A percentile compares a stretch with the other conserved stretches of the same genome.
These are phyloP conservation scores for Elgaria multicarinata DNA, from an alignment of 2,113 vertebrate species.

Conservation along the genomic window DNA sequence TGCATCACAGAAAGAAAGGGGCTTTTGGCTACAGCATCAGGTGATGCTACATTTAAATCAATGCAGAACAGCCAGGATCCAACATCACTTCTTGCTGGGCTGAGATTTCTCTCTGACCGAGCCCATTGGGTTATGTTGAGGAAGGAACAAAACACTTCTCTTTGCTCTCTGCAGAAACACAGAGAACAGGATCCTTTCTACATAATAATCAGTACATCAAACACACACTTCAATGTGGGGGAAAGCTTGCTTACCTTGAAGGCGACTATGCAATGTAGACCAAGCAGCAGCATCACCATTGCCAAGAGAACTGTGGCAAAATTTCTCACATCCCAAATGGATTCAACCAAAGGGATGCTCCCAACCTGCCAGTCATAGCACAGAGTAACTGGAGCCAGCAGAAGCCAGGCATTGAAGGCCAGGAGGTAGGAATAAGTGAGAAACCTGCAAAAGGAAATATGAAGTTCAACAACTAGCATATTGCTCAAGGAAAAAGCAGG, in stretches of 20 bases:
- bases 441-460: conserved; percentile 79
- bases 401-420: conserved; percentile 92
- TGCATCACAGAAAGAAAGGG: not conserved
- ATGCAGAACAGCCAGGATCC: not conserved
- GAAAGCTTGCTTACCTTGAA: conserved; percentile 82
- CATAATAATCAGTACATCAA: not conserved
- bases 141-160: not conserved
- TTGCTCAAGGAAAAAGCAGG: not conserved
- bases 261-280: conserved; percentile 82
- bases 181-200: not conserved
- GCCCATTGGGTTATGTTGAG: not conserved
- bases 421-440: conserved; percentile 95
- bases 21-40: not conserved
- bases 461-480: not conserved
- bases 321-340: conserved; percentile 86
- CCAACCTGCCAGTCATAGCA: conserved; percentile 99
- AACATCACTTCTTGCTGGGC: not conserved
- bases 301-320: conserved; percentile 83
- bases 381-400: conserved; percentile 89
- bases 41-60: not conserved
- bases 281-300: conserved; percentile 79
- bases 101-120: not conserved
- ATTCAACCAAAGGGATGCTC: conserved; percentile 94
- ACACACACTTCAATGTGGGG: not conserved
- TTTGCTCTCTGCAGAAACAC: not conserved